These are phyloP conservation scores for Lordiphosa clarofinis DNA, from an alignment of 1,140 invertebrate species.

Conservation along the genomic window DNA sequence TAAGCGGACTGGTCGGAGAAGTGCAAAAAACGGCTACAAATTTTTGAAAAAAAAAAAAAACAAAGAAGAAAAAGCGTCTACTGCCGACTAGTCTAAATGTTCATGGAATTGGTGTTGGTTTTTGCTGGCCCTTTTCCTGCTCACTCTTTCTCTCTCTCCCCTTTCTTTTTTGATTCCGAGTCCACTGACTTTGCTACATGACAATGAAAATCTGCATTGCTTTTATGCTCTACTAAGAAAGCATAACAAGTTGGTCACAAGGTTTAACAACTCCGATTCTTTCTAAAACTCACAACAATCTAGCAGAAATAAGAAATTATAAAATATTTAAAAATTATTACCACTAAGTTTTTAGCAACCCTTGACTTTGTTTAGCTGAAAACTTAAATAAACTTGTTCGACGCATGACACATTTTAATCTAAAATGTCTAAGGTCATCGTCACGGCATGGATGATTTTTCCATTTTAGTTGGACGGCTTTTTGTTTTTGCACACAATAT, in stretches of 20 bases:
- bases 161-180: conserved; percentile 16
- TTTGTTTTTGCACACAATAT: too few relatives aligned
- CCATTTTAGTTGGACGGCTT: too few relatives aligned
- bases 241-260: not conserved
- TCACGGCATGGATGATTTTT: too few relatives aligned
- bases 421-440: too few relatives aligned
- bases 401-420: too few relatives aligned
- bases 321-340: too few relatives aligned
- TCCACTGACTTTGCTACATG: conserved; percentile 70
- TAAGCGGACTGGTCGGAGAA: conserved; percentile 62
- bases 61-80: conserved; percentile 22
- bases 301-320: not conserved
- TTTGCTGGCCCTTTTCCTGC: conserved; percentile 42
- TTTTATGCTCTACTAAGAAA: conserved; percentile 16
- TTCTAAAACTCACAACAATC: not conserved
- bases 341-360: too few relatives aligned
- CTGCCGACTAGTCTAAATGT: conserved; percentile 54
- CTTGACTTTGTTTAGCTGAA: too few relatives aligned
- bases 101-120: conserved; percentile 51
- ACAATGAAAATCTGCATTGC: conserved; percentile 72
- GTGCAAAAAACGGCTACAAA: conserved; percentile 48
- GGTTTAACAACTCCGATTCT: not conserved
- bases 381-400: too few relatives aligned
- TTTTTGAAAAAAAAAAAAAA: conserved; percentile 51
- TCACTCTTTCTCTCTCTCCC: conserved; percentile 2